A percentile compares a stretch with the other conserved stretches of the same genome.
These are phyloP conservation scores for Myotis lucifugus DNA, from an alignment of 2,113 vertebrate species.

Conservation along the genomic window DNA sequence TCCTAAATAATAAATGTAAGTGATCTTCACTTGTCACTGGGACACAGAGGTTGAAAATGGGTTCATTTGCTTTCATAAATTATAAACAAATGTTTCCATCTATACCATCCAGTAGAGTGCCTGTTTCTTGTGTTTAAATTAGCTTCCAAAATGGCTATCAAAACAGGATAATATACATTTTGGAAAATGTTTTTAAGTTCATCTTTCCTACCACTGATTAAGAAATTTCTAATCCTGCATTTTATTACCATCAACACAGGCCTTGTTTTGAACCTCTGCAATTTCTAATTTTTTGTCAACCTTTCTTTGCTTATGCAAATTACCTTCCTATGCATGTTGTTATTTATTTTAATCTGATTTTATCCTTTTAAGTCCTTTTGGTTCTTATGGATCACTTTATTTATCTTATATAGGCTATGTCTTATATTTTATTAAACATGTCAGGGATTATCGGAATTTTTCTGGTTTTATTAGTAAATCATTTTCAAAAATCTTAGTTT, in stretches of 20 bases:
- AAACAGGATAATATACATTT: not conserved
- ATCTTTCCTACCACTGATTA: not conserved
- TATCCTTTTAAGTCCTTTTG: not conserved
- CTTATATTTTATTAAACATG: not conserved
- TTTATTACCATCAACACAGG: not conserved
- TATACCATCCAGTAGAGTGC: not conserved
- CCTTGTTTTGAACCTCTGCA: not conserved
- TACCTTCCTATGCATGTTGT: not conserved
- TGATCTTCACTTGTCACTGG: not conserved
- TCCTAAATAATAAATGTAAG: not conserved
- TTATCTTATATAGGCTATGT: not conserved
- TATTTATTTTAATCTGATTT: not conserved
- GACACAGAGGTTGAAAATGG: not conserved
- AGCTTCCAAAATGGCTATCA: not conserved
- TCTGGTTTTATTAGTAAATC: not conserved
- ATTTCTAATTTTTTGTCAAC: not conserved
- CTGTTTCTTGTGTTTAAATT: not conserved
- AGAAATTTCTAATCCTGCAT: not conserved
- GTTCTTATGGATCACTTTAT: not conserved
- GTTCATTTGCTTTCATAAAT: constrained; percentile 7
- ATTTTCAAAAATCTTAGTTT: not conserved
- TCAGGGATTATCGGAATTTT: not conserved
- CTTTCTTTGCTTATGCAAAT: not conserved
- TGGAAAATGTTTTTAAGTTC: not conserved
- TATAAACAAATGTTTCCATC: not conserved